phyloP scores from a whole-genome alignment of 2,113 vertebrate genomes.

The Tupaia chinensis region DNA sequence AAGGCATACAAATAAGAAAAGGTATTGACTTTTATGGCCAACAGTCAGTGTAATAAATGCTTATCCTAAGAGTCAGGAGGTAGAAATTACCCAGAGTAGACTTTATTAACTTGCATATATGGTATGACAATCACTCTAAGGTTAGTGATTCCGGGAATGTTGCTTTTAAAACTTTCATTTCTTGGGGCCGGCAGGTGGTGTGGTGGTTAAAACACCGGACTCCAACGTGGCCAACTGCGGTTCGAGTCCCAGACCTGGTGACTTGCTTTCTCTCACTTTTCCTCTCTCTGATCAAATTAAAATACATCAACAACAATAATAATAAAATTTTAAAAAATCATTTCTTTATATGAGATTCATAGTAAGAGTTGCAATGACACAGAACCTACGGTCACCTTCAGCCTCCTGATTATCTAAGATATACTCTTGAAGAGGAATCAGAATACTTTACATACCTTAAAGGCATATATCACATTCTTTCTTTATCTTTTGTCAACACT shows the following conservation, averaged over 20 bases:
- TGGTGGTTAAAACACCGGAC: too few relatives aligned
- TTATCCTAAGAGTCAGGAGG: background rate
- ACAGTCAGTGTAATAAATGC: background rate
- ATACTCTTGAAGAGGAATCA: background rate
- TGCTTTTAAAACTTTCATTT: conserved; percentile 4
- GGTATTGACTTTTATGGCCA: background rate
- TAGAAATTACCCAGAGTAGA: background rate
- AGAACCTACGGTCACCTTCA: background rate
- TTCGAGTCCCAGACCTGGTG: too few relatives aligned
- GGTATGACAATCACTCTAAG: background rate
- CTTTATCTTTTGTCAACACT: conserved; percentile 20
- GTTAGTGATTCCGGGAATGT: background rate
- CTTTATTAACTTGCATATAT: background rate
- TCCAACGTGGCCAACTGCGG: too few relatives aligned
- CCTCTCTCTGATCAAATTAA: too few relatives aligned
- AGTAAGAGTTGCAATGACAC: background rate
- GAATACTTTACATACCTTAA: background rate
- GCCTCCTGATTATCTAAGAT: background rate
- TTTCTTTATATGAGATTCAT: background rate
- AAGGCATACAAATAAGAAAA: background rate
- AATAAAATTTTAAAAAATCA: too few relatives aligned
- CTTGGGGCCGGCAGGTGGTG: too few relatives aligned
- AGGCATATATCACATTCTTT: conserved; percentile 1
- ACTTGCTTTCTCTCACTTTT: too few relatives aligned
- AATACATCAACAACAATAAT: too few relatives aligned